Conservation (phyloP, 2,888 invertebrate genomes). For the Rosalia funebris region DNA sequence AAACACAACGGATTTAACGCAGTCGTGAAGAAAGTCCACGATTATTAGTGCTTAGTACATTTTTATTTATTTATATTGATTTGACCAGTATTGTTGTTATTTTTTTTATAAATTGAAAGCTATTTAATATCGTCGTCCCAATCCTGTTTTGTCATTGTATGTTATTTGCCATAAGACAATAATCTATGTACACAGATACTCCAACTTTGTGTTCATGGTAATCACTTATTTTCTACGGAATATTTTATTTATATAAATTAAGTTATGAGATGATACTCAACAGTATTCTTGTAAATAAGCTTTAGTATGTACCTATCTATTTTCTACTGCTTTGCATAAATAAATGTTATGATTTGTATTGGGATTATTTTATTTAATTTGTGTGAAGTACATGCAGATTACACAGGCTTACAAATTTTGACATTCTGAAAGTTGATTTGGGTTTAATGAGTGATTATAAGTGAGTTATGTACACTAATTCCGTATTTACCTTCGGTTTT, state of each 20-base stretch:
- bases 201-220: conserved; percentile 46
- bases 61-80: conserved; percentile 34
- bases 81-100: conserved; percentile 31
- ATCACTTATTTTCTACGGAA: conserved; percentile 34
- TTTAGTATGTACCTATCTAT: conserved; percentile 18
- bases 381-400: too few relatives aligned
- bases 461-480: too few relatives aligned
- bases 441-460: too few relatives aligned
- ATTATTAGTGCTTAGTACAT: conserved; percentile 11
- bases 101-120: conserved; percentile 18
- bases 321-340: conserved; percentile 34
- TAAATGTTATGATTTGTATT: conserved; percentile 37
- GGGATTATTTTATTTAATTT: not conserved
- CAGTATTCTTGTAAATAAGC: conserved; percentile 37
- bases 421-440: too few relatives aligned
- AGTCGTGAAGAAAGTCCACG: conserved; percentile 45
- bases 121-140: conserved; percentile 9
- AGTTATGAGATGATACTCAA: conserved; percentile 33
- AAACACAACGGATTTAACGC: conserved; percentile 62
- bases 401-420: too few relatives aligned
- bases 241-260: conserved; percentile 33
- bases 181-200: conserved; percentile 40
- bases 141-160: conserved; percentile 16
- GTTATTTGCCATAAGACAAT: conserved; percentile 29
- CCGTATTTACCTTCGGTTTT: too few relatives aligned